Conservation (phyloP, 2,113 vertebrate species). For the Electrona antarctica region DNA sequence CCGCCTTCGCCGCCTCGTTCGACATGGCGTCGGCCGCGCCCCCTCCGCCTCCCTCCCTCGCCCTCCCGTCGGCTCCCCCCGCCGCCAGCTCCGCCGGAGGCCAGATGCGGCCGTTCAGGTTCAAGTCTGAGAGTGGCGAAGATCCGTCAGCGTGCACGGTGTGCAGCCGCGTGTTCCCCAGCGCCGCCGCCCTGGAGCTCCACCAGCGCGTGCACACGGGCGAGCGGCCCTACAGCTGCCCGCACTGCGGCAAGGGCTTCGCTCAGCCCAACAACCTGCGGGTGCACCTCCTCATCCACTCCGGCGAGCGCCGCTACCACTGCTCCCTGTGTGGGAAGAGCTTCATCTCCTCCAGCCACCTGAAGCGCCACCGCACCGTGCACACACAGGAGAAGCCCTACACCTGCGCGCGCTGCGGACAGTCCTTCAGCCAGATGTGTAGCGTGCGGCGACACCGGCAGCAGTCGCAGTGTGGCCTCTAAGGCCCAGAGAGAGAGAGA, state of each 20-base stretch:
- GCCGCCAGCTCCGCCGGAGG: slow-evolving; percentile 8
- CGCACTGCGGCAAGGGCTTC: slow-evolving; percentile 72
- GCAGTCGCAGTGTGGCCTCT: slow-evolving; percentile 74
- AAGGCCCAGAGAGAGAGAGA: neutral
- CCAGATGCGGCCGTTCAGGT: slow-evolving; percentile 42
- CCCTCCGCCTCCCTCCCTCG: slow-evolving; percentile 10
- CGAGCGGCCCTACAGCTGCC: slow-evolving; percentile 68
- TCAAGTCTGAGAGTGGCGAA: slow-evolving; percentile 2
- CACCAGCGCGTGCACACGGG: slow-evolving; percentile 66
- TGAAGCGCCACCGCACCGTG: slow-evolving; percentile 73
- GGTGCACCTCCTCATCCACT: slow-evolving; percentile 74
- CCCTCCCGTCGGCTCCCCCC: neutral
- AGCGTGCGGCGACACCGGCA: slow-evolving; percentile 72
- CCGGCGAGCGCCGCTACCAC: slow-evolving; percentile 65
- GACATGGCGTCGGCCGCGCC: slow-evolving; percentile 48
- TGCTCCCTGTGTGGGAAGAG: slow-evolving; percentile 73
- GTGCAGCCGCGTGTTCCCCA: slow-evolving; percentile 59
- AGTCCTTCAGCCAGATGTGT: slow-evolving; percentile 74
- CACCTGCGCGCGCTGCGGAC: slow-evolving; percentile 71
- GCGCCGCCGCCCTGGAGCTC: slow-evolving; percentile 45
- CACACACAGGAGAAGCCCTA: slow-evolving; percentile 77
- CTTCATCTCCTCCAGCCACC: slow-evolving; percentile 73
- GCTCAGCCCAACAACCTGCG: slow-evolving; percentile 74
- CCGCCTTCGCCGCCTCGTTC: slow-evolving; percentile 63
- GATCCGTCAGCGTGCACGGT: slow-evolving; percentile 49